Conservation (phyloP, 2,797 vertebrate species). For the Hapalemur alaotrensis region DNA sequence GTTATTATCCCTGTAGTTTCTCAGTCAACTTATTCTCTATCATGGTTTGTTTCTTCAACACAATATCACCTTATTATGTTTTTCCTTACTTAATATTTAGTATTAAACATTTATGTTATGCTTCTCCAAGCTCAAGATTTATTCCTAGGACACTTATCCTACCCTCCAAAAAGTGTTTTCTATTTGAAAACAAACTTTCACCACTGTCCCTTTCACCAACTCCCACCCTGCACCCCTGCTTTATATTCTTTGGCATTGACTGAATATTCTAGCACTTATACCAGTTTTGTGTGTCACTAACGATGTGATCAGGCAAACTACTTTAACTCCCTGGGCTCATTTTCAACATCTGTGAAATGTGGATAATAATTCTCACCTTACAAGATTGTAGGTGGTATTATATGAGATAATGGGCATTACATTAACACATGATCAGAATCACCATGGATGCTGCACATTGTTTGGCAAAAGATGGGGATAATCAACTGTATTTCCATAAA, state of each 20-base stretch:
- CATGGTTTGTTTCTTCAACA: not conserved
- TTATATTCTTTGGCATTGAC: not conserved
- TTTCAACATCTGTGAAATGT: slow-evolving; percentile 2
- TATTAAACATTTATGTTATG: not conserved
- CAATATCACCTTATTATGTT: not conserved
- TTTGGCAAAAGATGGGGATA: not conserved
- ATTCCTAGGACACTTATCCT: not conserved
- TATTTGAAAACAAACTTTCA: not conserved
- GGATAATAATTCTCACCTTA: not conserved
- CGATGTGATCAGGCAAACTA: not conserved
- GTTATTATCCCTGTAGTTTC: not conserved
- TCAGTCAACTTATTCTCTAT: not conserved
- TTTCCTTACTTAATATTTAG: not conserved
- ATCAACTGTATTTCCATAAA: not conserved
- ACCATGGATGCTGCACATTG: not conserved
- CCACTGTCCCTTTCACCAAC: rapidly evolving
- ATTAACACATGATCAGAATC: not conserved
- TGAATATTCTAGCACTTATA: not conserved
- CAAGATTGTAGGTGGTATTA: not conserved
- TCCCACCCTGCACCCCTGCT: too few relatives aligned
- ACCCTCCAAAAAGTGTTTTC: not conserved
- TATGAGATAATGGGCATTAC: not conserved
- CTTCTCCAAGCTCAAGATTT: slow-evolving; percentile 5
- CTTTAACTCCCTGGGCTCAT: not conserved
- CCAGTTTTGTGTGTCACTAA: not conserved